phyloP scores from a whole-genome alignment of 2,888 invertebrate species.

The Stictocephala bisonia region DNA sequence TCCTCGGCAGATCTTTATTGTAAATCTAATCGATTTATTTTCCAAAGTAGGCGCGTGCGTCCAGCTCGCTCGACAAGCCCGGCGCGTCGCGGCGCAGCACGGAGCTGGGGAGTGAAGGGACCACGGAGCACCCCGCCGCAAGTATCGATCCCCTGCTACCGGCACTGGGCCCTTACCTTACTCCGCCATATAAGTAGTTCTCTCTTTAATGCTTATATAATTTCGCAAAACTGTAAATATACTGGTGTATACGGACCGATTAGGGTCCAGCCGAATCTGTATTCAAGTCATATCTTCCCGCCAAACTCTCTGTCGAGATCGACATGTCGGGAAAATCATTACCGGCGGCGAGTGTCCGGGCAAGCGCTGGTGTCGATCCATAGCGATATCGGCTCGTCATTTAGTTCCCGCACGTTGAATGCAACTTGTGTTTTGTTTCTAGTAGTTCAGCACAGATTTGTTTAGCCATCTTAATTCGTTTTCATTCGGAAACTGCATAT shows the following conservation, averaged over 20 bases:
- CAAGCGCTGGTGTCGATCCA: conserved; percentile 31
- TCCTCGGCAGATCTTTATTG: conserved; percentile 19
- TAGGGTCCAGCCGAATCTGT: not conserved
- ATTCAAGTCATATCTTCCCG: conserved; percentile 21
- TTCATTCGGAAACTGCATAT: conserved; percentile 46
- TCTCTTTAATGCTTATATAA: not conserved
- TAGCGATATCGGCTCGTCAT: conserved; percentile 63
- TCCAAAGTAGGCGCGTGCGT: conserved; percentile 40
- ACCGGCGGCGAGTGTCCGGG: not conserved
- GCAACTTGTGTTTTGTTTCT: conserved; percentile 74
- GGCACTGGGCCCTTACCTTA: not conserved
- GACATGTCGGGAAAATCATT: conserved; percentile 17
- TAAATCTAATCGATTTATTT: conserved; percentile 34
- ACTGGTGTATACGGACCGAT: too few relatives aligned
- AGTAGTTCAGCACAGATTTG: conserved; percentile 65
- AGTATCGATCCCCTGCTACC: not conserved
- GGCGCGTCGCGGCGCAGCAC: too few relatives aligned
- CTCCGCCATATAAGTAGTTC: conserved; percentile 45
- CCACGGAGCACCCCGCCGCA: conserved; percentile 4
- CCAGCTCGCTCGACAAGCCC: conserved; percentile 44
- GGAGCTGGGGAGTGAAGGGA: too few relatives aligned
- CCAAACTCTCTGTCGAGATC: too few relatives aligned
- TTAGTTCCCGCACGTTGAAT: conserved; percentile 74
- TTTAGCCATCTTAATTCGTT: conserved; percentile 54
- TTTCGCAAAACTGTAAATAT: too few relatives aligned